Base-by-base conservation (phyloP, 2,113 vertebrate genomes). In the Thinocorus orbignyianus region DNA sequence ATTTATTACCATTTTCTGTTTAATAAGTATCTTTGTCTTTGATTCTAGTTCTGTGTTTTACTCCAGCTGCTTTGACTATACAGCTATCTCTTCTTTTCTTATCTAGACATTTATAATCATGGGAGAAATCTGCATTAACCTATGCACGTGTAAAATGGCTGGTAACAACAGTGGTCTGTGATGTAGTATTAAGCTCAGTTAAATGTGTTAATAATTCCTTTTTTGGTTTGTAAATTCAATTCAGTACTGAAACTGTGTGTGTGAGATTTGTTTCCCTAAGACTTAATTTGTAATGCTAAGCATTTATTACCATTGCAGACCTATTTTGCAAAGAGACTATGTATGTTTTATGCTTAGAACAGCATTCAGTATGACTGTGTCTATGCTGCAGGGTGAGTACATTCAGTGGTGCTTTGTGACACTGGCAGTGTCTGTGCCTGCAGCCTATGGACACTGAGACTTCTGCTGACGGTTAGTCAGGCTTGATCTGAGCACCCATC, bases 1-100 rank as follows among this genome's bases (percentile, higher is more conserved):
- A 80, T 96, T 96, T 95, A 97, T 96, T 94, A 71, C 86, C 69
- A 94, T 94, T 95, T 86, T 87, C 79, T 93, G 60, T 97, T 97
- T 92, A 86, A 82, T 66, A 91, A 83, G 44, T 84, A 57, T 80
- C 77, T 92, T 89, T 78, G 65, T 79, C 92, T 92, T 79, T 91
- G 86, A 90, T 82, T 85, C 68, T 90, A 79, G 71, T 80, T 93
- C 74, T 66, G 3, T 6, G 1, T 90, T 92, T 81, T 86, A 78
- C 15, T 92, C 31, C n/a, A 71, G 61, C 51, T 78, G 44, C 95
- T 81, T 80, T 89, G 49, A 33, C 57, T 72, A 1, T 39, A 18
- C 44, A 55, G 15, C 69, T 81, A 0, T n/a, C 31, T 81, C 15
- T 37, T 85, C 66, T 41, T 91, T 86, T 93, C 37, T 57, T 52